A percentile compares a stretch with the other conserved stretches of the same genome.
phyloP scores from a whole-genome alignment of 2,113 vertebrate genomes.

The Hirundichthys speculiger region DNA sequence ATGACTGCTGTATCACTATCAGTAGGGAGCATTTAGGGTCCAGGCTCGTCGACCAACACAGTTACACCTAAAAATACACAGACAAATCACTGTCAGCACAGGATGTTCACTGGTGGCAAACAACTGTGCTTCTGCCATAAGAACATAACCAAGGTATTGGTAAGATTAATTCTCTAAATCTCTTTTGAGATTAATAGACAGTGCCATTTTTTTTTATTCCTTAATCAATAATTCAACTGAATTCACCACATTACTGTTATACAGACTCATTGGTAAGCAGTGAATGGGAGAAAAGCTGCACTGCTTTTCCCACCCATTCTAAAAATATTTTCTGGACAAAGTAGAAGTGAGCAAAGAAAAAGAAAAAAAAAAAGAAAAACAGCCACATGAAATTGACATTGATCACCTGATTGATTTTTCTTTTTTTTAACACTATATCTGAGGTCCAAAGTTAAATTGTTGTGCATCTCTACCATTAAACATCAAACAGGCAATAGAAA shows the following conservation, averaged over 20 bases:
- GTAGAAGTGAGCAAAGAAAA: slow-evolving; percentile 14
- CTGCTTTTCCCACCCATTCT: slow-evolving; percentile 48
- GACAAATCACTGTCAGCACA: too few relatives aligned
- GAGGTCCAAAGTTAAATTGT: slow-evolving; percentile 46
- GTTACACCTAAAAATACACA: too few relatives aligned
- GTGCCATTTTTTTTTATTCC: background rate
- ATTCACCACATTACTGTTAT: background rate
- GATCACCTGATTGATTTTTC: slow-evolving; percentile 80
- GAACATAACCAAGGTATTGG: too few relatives aligned
- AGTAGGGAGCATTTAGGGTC: too few relatives aligned
- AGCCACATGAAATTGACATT: slow-evolving; percentile 79
- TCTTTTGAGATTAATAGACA: background rate
- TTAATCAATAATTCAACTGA: background rate
- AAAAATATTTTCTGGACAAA: slow-evolving; percentile 64
- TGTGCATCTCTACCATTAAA: slow-evolving; percentile 68
- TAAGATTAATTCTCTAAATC: too few relatives aligned
- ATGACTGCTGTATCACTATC: too few relatives aligned
- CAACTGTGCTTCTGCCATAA: too few relatives aligned
- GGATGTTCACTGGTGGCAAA: too few relatives aligned
- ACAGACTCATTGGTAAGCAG: background rate
- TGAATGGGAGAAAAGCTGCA: slow-evolving; percentile 45
- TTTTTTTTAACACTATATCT: slow-evolving; percentile 64
- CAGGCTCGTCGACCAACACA: too few relatives aligned
- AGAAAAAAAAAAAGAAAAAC: slow-evolving; percentile 40
- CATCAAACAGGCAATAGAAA: slow-evolving; percentile 64